phyloP scores from a whole-genome alignment of 2,113 vertebrate species.

The Leptosomus discolor region DNA sequence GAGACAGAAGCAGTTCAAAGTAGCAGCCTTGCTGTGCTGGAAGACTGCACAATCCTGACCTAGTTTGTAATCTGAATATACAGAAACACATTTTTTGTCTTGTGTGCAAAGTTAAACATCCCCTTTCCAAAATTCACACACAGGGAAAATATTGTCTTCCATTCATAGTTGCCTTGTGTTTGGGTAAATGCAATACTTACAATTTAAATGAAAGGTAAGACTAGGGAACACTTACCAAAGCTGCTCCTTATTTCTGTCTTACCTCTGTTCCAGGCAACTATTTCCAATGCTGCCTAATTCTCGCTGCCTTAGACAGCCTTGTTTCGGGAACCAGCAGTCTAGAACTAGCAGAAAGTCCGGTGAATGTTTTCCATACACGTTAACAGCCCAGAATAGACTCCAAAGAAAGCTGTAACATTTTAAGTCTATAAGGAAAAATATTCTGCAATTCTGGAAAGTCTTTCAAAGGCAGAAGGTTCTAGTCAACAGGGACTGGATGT shows the following conservation, averaged over 20 bases:
- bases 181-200: background rate
- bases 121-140: background rate
- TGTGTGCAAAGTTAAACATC: background rate
- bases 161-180: background rate
- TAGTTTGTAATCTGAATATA: background rate
- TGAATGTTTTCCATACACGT: background rate
- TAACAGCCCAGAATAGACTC: background rate
- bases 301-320: background rate
- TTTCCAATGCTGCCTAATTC: background rate
- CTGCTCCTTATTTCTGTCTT: background rate
- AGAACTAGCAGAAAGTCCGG: background rate
- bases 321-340: background rate
- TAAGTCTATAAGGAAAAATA: background rate
- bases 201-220: background rate
- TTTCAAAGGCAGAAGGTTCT: background rate
- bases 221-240: background rate
- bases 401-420: background rate
- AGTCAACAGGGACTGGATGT: background rate
- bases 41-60: background rate
- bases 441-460: background rate
- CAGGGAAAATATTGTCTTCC: background rate
- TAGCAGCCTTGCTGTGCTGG: background rate
- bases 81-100: background rate
- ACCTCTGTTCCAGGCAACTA: background rate
- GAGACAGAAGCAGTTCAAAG: background rate